Evolutionary conservation across 2,888 invertebrate species (phyloP).

Genomic region (Drosophila testacea): DNA sequence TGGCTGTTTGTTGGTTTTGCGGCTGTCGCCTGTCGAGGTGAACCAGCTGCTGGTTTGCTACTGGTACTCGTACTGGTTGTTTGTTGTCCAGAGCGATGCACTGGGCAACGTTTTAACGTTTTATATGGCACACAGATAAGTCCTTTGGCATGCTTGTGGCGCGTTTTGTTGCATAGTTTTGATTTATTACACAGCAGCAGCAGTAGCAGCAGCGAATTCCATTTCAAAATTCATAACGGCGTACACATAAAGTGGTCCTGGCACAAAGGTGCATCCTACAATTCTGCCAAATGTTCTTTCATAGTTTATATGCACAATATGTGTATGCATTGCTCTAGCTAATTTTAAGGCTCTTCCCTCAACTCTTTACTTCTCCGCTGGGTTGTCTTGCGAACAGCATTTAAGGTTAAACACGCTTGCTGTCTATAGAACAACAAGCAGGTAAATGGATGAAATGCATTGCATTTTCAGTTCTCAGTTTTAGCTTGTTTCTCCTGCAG

Average conservation of each 20-base stretch:
- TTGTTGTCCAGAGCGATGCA: conserved; percentile 30
- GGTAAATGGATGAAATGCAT: conserved; percentile 25
- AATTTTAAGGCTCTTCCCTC: conserved; percentile 34
- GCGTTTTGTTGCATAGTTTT: conserved; percentile 80
- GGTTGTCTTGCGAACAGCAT: background rate
- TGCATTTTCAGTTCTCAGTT: conserved; percentile 22
- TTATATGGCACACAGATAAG: conserved; percentile 72
- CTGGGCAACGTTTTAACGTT: conserved; percentile 59
- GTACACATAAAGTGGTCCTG: conserved; percentile 49
- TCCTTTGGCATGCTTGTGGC: conserved; percentile 75
- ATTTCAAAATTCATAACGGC: conserved; percentile 76
- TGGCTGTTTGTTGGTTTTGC: conserved; percentile 62
- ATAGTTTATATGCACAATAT: conserved; percentile 46
- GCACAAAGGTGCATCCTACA: conserved; percentile 55
- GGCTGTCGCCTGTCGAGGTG: conserved; percentile 66
- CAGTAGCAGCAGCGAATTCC: conserved; percentile 63
- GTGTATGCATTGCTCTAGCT: conserved; percentile 30
- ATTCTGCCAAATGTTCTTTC: conserved; percentile 43
- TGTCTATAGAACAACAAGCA: conserved; percentile 8
- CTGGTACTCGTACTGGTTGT: conserved; percentile 3
- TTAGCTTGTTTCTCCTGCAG: conserved; percentile 18
- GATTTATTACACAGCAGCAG: conserved; percentile 72
- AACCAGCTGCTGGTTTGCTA: conserved; percentile 54
- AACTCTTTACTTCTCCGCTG: too few relatives aligned
- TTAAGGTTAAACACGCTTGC: conserved; percentile 36